These are phyloP conservation scores for Mechanitis mazaeus DNA, from an alignment of 2,888 invertebrate species.

Conservation along the genomic window DNA sequence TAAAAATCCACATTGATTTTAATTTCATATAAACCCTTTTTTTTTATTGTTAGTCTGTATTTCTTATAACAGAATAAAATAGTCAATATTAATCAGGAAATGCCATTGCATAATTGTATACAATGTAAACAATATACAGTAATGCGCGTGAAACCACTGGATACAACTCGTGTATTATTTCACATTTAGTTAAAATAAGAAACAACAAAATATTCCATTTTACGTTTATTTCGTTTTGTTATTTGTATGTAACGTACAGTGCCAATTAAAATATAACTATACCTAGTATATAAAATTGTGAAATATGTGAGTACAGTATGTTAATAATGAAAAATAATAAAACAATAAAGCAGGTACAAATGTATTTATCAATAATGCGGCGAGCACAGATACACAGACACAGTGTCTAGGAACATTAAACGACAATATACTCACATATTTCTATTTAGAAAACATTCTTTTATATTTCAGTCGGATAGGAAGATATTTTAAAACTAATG, in stretches of 20 bases:
- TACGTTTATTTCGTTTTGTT: too few species aligned
- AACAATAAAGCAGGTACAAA: constrained; percentile 1
- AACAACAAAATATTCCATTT: too few species aligned
- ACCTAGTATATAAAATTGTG: not conserved
- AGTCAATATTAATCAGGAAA: too few species aligned
- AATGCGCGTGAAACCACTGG: too few species aligned
- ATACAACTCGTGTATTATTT: too few species aligned
- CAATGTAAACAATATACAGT: too few species aligned
- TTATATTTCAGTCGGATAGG: constrained; percentile 54
- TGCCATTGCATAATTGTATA: too few species aligned
- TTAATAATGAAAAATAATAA: not conserved
- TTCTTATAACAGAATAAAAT: too few species aligned
- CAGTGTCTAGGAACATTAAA: constrained; percentile 10
- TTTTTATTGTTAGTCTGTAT: too few species aligned
- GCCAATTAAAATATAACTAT: constrained; percentile 8
- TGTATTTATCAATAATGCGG: constrained; percentile 3
- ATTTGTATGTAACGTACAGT: constrained; percentile 9
- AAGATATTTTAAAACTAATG: constrained; percentile 31
- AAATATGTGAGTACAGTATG: constrained; percentile 1
- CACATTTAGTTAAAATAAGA: too few species aligned
- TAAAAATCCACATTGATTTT: too few species aligned
- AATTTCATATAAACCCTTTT: too few species aligned
- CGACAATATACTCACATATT: constrained; percentile 39
- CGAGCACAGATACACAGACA: not conserved
- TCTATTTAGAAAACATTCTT: constrained; percentile 30